Evolutionary conservation across 1,140 invertebrate species (phyloP).

Genomic region (Marisa cornuarietis): DNA sequence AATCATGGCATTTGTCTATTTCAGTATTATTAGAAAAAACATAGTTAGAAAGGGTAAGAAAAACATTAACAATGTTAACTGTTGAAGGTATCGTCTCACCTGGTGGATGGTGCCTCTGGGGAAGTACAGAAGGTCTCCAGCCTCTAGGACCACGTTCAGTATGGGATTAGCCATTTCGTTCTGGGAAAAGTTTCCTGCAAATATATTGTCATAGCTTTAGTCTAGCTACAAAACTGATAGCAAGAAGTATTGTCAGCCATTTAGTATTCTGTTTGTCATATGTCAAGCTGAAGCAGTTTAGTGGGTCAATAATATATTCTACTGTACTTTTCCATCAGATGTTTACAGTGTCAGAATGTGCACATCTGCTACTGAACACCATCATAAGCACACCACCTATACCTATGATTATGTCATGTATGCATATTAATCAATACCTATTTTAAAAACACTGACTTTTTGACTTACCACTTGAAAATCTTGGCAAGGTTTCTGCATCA

Average conservation of each 20-base stretch:
- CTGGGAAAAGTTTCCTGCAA: slow-evolving; percentile 70
- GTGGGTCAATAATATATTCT: background rate
- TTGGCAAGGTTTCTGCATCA: slow-evolving; percentile 75
- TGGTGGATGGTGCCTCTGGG: slow-evolving; percentile 93
- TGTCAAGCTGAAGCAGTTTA: background rate
- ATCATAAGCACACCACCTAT: too few relatives aligned
- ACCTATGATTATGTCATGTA: too few relatives aligned
- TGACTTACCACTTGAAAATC: slow-evolving; percentile 77
- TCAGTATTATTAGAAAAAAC: too few relatives aligned
- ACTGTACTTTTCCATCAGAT: background rate
- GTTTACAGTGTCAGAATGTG: background rate
- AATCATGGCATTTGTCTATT: too few relatives aligned
- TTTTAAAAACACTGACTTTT: background rate
- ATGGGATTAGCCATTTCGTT: slow-evolving; percentile 82
- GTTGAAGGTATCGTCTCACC: slow-evolving; percentile 42
- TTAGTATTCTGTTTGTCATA: too few relatives aligned
- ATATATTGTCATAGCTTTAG: background rate
- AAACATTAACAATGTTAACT: slow-evolving; percentile 4
- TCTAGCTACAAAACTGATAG: too few relatives aligned
- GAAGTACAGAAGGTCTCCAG: slow-evolving; percentile 91
- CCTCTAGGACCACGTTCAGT: slow-evolving; percentile 81
- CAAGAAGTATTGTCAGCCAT: background rate
- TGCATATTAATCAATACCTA: background rate
- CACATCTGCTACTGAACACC: too few relatives aligned
- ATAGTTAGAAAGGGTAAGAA: background rate